Percentiles rank a stretch among this genome's conserved stretches.
These are phyloP conservation scores for Perca fluviatilis DNA, from an alignment of 2,113 vertebrate species.

Conservation along the genomic window DNA sequence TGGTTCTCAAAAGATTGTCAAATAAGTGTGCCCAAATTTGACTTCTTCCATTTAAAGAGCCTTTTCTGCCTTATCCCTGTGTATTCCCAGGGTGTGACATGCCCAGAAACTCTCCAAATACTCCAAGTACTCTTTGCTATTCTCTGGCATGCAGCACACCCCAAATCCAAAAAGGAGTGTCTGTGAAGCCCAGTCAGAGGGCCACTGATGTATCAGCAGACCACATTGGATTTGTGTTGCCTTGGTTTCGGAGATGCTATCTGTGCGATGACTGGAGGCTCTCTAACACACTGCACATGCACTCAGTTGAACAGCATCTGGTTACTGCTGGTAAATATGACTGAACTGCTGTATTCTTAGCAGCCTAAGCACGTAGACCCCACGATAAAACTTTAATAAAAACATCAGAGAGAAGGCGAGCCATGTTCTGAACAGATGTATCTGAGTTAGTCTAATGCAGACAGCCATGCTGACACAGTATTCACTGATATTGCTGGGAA, in stretches of 20 bases:
- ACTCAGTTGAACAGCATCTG: constrained; percentile 41
- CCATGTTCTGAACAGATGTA: neutral
- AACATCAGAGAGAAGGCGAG: neutral
- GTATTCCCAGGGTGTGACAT: neutral
- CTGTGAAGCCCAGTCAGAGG: neutral
- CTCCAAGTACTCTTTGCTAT: neutral
- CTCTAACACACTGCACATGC: constrained; percentile 51
- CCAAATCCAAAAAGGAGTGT: neutral
- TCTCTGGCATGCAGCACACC: neutral
- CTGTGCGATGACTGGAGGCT: constrained; percentile 50
- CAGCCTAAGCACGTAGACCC: neutral
- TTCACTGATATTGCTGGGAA: neutral
- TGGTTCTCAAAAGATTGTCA: neutral
- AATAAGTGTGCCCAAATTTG: neutral
- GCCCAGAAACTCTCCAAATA: neutral
- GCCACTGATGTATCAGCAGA: constrained; percentile 22
- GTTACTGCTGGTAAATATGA: constrained; percentile 47
- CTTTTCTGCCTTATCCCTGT: neutral
- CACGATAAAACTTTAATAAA: constrained; percentile 1
- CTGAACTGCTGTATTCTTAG: constrained; percentile 14
- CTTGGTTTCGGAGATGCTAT: constrained; percentile 80
- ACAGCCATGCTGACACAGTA: neutral
- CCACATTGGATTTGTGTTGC: constrained; percentile 69
- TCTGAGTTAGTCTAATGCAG: neutral
- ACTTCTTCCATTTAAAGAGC: neutral